These are phyloP conservation scores for Atlantisia rogersi DNA, from an alignment of 2,113 vertebrate species.

Conservation along the genomic window DNA sequence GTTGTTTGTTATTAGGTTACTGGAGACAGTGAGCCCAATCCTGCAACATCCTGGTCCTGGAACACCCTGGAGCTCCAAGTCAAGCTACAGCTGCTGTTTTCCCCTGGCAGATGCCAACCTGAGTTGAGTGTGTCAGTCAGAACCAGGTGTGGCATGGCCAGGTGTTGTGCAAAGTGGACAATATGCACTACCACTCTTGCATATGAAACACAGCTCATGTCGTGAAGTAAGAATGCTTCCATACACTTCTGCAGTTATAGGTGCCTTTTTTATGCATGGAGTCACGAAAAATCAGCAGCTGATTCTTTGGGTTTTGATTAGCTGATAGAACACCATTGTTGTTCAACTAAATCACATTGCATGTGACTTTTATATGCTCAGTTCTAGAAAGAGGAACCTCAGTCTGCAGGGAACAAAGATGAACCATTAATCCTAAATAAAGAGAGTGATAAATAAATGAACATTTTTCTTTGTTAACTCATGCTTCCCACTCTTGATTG, in stretches of 20 bases:
- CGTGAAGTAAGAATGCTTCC: not conserved
- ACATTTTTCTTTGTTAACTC: not conserved
- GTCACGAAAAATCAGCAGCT: not conserved
- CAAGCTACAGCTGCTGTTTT: not conserved
- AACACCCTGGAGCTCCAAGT: not conserved
- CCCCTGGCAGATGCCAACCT: rapidly evolving
- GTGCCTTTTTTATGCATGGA: not conserved
- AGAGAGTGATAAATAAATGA: not conserved
- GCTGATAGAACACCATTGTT: not conserved
- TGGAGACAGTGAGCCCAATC: not conserved
- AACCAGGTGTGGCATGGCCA: not conserved
- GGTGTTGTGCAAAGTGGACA: not conserved
- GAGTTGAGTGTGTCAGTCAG: not conserved
- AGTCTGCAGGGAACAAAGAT: not conserved
- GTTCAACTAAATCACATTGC: not conserved
- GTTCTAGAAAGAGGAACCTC: not conserved
- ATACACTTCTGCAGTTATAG: not conserved
- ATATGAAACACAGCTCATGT: not conserved
- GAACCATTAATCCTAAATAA: not conserved
- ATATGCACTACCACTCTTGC: rapidly evolving
- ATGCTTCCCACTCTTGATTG: not conserved
- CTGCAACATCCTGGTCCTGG: not conserved
- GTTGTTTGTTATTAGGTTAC: not conserved
- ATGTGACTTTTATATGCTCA: rapidly evolving
- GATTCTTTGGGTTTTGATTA: not conserved